Evolutionary conservation across 2,113 vertebrate genomes (phyloP).

Genomic region (Megatriorchis doriae): DNA sequence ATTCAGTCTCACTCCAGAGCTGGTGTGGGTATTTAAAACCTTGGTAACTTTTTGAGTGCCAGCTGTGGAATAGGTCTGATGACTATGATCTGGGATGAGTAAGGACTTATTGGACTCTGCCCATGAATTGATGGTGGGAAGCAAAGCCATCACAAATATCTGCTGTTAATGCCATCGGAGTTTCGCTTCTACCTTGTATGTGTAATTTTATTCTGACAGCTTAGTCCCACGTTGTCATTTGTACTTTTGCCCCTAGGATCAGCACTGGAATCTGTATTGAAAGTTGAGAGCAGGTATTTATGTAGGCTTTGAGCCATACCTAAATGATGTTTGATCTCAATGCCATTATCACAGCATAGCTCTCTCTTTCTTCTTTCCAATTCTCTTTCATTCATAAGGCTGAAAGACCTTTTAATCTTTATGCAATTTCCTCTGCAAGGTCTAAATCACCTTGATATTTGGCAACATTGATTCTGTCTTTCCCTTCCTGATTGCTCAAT

Average conservation of each 20-base stretch:
- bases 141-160: background rate
- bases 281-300: conserved; percentile 10
- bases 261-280: background rate
- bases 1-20: background rate
- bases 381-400: conserved; percentile 38
- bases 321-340: conserved; percentile 25
- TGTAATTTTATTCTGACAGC: background rate
- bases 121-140: background rate
- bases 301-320: conserved; percentile 29
- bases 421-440: conserved; percentile 29
- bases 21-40: background rate
- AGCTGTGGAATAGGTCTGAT: background rate
- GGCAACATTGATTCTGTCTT: conserved; percentile 27
- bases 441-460: conserved; percentile 54
- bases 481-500: conserved; percentile 17
- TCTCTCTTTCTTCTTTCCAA: background rate
- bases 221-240: background rate
- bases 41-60: background rate
- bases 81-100: background rate
- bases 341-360: background rate
- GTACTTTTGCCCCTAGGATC: background rate
- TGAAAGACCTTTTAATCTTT: conserved; percentile 46
- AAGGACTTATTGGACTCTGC: background rate
- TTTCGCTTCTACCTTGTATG: background rate
- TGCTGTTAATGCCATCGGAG: background rate